phyloP scores from a whole-genome alignment of 2,888 invertebrate genomes.

The Hemithea aestivaria region DNA sequence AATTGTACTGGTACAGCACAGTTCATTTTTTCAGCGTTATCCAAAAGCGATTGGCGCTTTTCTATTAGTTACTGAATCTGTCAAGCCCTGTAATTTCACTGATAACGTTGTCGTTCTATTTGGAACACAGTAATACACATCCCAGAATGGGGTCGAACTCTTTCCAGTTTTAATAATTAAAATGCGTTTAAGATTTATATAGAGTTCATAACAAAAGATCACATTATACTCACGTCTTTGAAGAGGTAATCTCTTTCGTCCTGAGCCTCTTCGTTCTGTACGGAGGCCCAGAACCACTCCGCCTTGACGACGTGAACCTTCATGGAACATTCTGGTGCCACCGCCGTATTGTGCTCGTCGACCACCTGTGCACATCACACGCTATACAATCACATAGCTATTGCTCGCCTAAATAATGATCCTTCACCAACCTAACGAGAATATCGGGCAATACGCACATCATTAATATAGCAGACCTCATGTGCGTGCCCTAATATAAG shows the following conservation, averaged over 20 bases:
- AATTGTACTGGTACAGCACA: too few species aligned
- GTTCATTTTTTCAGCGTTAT: too few species aligned
- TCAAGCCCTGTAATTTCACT: too few species aligned
- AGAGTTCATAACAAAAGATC: too few species aligned
- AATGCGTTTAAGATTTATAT: too few species aligned
- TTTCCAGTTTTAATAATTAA: too few species aligned
- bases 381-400: conserved; percentile 2
- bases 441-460: conserved; percentile 24
- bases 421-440: conserved; percentile 12
- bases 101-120: too few species aligned
- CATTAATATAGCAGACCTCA: conserved; percentile 22
- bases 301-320: conserved; percentile 90
- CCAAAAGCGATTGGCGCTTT: too few species aligned
- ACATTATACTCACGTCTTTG: conserved; percentile 85
- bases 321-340: conserved; percentile 84
- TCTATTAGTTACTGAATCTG: too few species aligned
- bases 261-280: conserved; percentile 96
- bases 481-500: conserved; percentile 43
- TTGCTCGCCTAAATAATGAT: conserved; percentile 5
- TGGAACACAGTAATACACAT: too few species aligned
- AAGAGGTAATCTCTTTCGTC: conserved; percentile 94
- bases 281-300: conserved; percentile 99
- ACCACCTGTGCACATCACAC: conserved; percentile 84
- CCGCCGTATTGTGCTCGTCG: conserved; percentile 86
- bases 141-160: too few species aligned